A percentile compares a stretch with the other conserved stretches of the same genome.
Conservation (phyloP, 2,888 invertebrate genomes). For the Idaea biselata region DNA sequence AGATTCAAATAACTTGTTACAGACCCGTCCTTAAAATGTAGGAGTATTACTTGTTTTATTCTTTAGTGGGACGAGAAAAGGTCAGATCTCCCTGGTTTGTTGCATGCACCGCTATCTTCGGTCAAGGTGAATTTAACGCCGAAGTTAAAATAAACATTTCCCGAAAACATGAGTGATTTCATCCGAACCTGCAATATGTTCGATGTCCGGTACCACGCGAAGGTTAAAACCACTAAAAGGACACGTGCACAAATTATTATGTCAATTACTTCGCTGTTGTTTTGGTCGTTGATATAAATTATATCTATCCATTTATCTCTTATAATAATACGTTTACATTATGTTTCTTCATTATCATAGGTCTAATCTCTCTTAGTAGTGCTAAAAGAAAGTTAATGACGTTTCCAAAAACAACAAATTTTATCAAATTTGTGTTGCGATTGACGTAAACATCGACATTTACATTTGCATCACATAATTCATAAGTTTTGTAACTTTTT, state of each 20-base stretch:
- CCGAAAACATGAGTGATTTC: slow-evolving; percentile 46
- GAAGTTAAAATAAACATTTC: slow-evolving; percentile 57
- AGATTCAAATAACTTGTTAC: background rate
- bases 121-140: slow-evolving; percentile 68
- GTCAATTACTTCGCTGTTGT: background rate
- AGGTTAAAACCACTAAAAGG: slow-evolving; percentile 30
- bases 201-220: slow-evolving; percentile 32
- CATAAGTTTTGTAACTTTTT: slow-evolving; percentile 6
- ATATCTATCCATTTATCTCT: background rate
- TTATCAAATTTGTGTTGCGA: slow-evolving; percentile 1
- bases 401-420: background rate
- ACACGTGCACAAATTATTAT: slow-evolving; percentile 19
- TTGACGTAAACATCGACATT: background rate
- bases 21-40: background rate
- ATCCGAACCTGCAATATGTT: slow-evolving; percentile 42
- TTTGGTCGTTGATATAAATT: background rate
- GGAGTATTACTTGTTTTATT: background rate
- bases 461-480: background rate
- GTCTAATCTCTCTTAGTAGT: background rate
- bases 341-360: background rate
- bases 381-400: background rate
- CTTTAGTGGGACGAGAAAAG: slow-evolving; percentile 39
- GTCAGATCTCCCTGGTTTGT: slow-evolving; percentile 53
- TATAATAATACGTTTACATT: background rate
- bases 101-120: slow-evolving; percentile 49